Conservation (phyloP, 2,113 vertebrate genomes). For the Climacteris rufus region DNA sequence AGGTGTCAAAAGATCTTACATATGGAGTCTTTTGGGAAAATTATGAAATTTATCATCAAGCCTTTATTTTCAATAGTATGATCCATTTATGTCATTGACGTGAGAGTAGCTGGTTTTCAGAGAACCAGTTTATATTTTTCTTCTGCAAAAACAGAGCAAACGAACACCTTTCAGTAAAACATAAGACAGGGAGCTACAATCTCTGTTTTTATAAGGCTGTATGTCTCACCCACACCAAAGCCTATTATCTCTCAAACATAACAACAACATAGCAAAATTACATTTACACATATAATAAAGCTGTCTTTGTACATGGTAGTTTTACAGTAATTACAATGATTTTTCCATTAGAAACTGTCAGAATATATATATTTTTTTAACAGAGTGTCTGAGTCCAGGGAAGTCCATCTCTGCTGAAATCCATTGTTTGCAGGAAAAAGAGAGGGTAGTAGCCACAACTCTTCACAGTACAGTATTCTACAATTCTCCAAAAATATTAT, state of each 20-base stretch:
- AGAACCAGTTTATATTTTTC: not conserved
- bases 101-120: not conserved
- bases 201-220: slow-evolving; percentile 43
- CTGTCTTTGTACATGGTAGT: slow-evolving; percentile 26
- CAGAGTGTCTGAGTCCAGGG: not conserved
- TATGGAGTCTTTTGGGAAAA: not conserved
- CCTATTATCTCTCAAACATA: not conserved
- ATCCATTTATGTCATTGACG: not conserved
- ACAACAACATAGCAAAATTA: slow-evolving; percentile 45
- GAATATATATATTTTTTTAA: not conserved
- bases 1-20: not conserved
- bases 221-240: slow-evolving; percentile 6
- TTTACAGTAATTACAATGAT: slow-evolving; percentile 44
- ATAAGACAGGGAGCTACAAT: slow-evolving; percentile 15
- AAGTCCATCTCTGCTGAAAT: not conserved
- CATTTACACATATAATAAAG: slow-evolving; percentile 51
- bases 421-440: not conserved
- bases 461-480: not conserved
- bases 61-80: slow-evolving; percentile 13
- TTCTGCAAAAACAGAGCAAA: slow-evolving; percentile 36
- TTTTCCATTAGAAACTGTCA: not conserved
- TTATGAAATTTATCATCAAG: not conserved
- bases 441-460: not conserved
- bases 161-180: slow-evolving; percentile 5
- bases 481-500: not conserved